These are phyloP conservation scores for Lasioglossum marginatum DNA, from an alignment of 2,888 invertebrate genomes.

Conservation along the genomic window DNA sequence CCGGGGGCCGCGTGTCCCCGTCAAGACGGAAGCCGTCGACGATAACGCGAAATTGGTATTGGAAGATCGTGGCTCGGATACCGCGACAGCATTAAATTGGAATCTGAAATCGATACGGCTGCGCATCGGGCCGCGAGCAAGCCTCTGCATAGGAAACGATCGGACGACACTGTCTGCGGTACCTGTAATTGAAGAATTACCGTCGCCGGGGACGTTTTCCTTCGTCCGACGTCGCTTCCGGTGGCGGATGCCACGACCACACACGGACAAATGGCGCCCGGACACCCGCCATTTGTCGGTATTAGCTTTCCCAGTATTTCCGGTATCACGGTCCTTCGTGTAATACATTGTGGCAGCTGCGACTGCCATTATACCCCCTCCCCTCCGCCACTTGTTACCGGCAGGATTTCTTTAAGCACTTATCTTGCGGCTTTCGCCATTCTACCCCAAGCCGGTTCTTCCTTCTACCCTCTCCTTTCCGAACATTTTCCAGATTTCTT, in stretches of 20 bases:
- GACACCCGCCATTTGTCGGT: constrained; percentile 64
- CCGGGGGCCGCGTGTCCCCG: background rate
- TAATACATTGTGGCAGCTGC: constrained; percentile 45
- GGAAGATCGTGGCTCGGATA: constrained; percentile 77
- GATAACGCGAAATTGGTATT: constrained; percentile 78
- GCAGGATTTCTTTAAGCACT: background rate
- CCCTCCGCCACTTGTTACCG: background rate
- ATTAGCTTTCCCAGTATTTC: constrained; percentile 63
- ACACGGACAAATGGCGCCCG: constrained; percentile 46
- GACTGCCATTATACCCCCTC: background rate
- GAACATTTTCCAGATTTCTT: background rate
- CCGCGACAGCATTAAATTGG: constrained; percentile 80
- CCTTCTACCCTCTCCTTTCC: background rate
- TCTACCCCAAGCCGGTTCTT: background rate
- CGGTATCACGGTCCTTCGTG: constrained; percentile 46
- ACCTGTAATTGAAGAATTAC: constrained; percentile 69
- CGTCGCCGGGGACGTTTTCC: constrained; percentile 38
- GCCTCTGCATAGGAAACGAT: constrained; percentile 10
- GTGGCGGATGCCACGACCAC: background rate
- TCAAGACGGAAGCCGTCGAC: constrained; percentile 48
- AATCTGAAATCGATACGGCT: constrained; percentile 79
- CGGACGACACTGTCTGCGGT: background rate
- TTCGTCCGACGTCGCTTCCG: constrained; percentile 9
- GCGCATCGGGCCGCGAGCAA: constrained; percentile 11
- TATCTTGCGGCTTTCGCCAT: background rate